Base-by-base conservation (phyloP, 2,888 invertebrate genomes). In the Baronia brevicornis region DNA sequence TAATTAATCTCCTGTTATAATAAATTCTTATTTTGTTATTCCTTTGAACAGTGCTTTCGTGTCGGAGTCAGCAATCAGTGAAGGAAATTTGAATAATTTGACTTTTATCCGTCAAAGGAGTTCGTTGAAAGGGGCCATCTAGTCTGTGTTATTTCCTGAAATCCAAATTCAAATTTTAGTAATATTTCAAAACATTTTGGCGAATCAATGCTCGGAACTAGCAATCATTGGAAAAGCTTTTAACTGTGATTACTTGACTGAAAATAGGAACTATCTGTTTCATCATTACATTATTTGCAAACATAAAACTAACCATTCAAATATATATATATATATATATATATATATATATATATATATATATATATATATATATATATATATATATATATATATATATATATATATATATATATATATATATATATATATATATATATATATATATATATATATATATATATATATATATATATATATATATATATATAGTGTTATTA, bases 21-120 rank as follows among this genome's bases (percentile, higher is more conserved):
- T 45, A 47, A 48, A 45, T 46, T 47, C 40, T 41, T 53, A 44
- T 54, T 46, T 46, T 43, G 27, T 41, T 43, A 42, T 35, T 41
- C 44, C 44, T 51, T 53, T 47, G 47, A 48, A 47, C 46, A 48
- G 38, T 40, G 38, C 40, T 35, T 37, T 38, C 33, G 43, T 47
- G 46, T 51, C 48, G 44, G 46, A 51, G 48, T 48, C 46, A 45
- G 51, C 50, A 51, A 54, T 52, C 47, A 48, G 42, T 47, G 38
- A 37, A 30, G 42, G 34, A 48, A 48, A 54, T 54, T 52, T 51
- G 44, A 51, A 54, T 54, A 54, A 54, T 51, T 48, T 42, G 46
- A 49, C 41, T 54, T 51, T 51, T 49, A 54, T 43, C 48, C 47
- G 44, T 54, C 49, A 54, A 54, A 54, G 51, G 52, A 48, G 51